Percentiles rank a stretch among this genome's conserved stretches.
These are phyloP conservation scores for Triplophysa dalaica DNA, from an alignment of 2,113 vertebrate genomes.

Conservation along the genomic window DNA sequence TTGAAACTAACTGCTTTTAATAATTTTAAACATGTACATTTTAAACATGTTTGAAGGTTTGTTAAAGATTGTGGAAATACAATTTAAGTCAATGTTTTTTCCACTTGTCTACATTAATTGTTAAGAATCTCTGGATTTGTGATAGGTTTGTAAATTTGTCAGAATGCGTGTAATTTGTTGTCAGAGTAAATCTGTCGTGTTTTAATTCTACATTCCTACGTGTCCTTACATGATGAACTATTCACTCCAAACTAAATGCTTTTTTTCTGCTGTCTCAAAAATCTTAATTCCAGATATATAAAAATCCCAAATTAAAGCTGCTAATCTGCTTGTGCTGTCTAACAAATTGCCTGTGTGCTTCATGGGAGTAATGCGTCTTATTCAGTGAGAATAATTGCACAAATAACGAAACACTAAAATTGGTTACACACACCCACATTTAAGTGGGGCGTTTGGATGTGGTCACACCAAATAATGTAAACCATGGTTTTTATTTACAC, in stretches of 20 bases:
- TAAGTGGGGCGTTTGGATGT: too few species aligned
- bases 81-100: background rate
- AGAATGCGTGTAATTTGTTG: constrained; percentile 1
- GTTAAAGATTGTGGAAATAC: background rate
- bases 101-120: background rate
- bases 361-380: background rate
- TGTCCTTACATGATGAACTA: background rate
- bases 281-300: background rate
- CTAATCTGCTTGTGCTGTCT: constrained; percentile 3
- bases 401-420: too few species aligned
- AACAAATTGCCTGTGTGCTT: constrained; percentile 1
- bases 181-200: constrained; percentile 7
- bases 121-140: background rate
- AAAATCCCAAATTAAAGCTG: background rate
- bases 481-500: too few species aligned
- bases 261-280: background rate
- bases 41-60: too few species aligned
- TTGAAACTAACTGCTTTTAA: background rate
- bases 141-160: background rate
- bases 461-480: too few species aligned
- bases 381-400: background rate
- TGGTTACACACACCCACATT: too few species aligned
- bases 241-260: background rate
- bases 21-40: too few species aligned
- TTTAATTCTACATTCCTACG: background rate